Conservation (phyloP, 1,140 invertebrate species). For the Lysiphlebus fabarum region DNA sequence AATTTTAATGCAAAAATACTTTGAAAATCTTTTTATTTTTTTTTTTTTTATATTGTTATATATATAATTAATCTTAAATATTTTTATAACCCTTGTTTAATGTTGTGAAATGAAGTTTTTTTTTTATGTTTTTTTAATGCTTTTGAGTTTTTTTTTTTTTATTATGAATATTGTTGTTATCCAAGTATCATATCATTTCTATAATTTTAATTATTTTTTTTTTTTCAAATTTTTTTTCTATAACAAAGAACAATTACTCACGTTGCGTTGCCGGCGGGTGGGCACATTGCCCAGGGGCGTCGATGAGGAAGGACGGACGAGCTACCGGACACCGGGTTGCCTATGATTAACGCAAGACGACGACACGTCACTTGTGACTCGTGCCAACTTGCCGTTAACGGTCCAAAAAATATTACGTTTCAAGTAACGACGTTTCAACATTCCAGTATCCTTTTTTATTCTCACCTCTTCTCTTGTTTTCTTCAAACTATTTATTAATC, state of each 20-base stretch:
- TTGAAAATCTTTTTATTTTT: neutral
- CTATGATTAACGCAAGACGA: conserved; percentile 41
- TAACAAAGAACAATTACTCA: conserved; percentile 35
- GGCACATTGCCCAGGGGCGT: conserved; percentile 56
- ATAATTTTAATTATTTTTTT: too few species aligned
- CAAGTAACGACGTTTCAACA: conserved; percentile 19
- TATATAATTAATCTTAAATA: too few species aligned
- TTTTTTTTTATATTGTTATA: too few species aligned
- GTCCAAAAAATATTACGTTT: conserved; percentile 38
- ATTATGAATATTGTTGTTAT: too few species aligned
- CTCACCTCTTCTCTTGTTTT: neutral
- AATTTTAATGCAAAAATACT: conserved; percentile 14
- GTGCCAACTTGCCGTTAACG: conserved; percentile 17
- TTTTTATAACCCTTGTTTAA: too few species aligned
- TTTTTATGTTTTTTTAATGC: too few species aligned
- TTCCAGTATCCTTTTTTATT: conserved; percentile 7
- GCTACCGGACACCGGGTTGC: conserved; percentile 52
- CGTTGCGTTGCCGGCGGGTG: conserved; percentile 54
- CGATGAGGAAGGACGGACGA: conserved; percentile 49
- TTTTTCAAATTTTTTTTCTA: too few species aligned
- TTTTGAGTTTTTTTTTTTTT: too few species aligned
- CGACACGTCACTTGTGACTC: conserved; percentile 40
- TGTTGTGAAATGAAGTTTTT: too few species aligned
- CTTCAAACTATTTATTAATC: neutral
- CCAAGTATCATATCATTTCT: too few species aligned